A percentile compares a stretch with the other conserved stretches of the same genome.
Conservation (phyloP, 2,113 vertebrate species). For the Lasiurus cinereus region DNA sequence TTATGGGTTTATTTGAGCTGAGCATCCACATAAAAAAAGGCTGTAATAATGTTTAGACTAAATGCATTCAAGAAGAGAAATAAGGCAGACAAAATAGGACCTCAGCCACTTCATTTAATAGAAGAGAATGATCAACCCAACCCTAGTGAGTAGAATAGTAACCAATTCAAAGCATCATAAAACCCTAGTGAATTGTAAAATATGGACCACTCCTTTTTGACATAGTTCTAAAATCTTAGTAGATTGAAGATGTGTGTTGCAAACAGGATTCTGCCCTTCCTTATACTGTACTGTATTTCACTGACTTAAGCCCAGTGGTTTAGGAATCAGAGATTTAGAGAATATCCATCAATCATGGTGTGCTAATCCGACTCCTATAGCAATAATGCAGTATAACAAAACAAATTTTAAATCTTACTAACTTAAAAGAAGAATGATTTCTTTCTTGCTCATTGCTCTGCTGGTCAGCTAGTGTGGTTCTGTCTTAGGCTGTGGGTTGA, state of each 20-base stretch:
- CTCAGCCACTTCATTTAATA: neutral
- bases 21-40: conserved; percentile 66
- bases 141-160: neutral
- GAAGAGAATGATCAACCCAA: neutral
- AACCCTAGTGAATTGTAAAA: conserved; percentile 26
- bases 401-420: neutral
- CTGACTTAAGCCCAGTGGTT: neutral
- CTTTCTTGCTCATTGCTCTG: neutral
- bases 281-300: neutral
- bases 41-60: conserved; percentile 50
- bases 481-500: neutral
- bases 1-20: conserved; percentile 63
- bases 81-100: neutral
- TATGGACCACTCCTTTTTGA: neutral
- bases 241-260: neutral
- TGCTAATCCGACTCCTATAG: neutral
- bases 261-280: neutral
- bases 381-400: neutral
- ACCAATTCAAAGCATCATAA: neutral
- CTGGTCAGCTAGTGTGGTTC: neutral
- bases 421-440: neutral
- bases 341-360: neutral
- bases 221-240: neutral
- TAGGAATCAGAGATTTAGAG: neutral
- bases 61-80: conserved; percentile 65